Percentiles rank a stretch among this genome's conserved stretches.
phyloP scores from a whole-genome alignment of 2,113 vertebrate genomes.

The Catharus fuscescens region DNA sequence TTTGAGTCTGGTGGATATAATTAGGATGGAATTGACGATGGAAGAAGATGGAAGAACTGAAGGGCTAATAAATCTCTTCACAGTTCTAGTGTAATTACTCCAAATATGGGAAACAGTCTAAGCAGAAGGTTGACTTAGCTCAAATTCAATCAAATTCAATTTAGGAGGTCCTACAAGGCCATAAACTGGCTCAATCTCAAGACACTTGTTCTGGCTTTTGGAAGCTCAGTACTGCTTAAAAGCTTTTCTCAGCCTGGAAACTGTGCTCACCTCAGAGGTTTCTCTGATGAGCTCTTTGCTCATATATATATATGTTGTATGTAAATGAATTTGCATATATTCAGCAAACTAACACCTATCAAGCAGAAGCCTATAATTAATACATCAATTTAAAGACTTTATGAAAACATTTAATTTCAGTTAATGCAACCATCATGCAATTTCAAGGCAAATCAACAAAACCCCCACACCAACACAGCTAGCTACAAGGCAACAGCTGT shows the following conservation, averaged over 20 bases:
- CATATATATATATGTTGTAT: no score
- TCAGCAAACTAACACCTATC: not conserved
- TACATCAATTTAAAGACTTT: not conserved
- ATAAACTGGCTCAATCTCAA: not conserved
- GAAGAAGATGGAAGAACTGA: not conserved
- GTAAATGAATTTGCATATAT: not conserved
- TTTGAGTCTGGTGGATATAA: not conserved
- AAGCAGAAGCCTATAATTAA: not conserved
- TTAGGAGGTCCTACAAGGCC: not conserved
- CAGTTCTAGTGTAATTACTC: not conserved
- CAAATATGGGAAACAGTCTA: not conserved
- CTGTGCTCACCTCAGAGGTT: not conserved
- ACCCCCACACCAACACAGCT: not conserved
- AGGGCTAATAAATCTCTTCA: not conserved
- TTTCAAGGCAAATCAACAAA: not conserved
- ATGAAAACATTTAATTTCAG: not conserved
- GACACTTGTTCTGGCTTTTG: not conserved
- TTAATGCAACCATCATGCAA: not conserved
- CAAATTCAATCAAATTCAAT: not conserved
- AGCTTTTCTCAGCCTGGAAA: not conserved
- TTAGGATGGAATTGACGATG: not conserved
- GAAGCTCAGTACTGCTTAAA: not conserved
- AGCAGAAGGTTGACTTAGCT: conserved; percentile 5
- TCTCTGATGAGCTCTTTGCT: not conserved
- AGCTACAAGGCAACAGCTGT: not conserved